These are phyloP conservation scores for Acropora tenuis DNA, from an alignment of 64 coral and sea anemone species.

Conservation along the genomic window DNA sequence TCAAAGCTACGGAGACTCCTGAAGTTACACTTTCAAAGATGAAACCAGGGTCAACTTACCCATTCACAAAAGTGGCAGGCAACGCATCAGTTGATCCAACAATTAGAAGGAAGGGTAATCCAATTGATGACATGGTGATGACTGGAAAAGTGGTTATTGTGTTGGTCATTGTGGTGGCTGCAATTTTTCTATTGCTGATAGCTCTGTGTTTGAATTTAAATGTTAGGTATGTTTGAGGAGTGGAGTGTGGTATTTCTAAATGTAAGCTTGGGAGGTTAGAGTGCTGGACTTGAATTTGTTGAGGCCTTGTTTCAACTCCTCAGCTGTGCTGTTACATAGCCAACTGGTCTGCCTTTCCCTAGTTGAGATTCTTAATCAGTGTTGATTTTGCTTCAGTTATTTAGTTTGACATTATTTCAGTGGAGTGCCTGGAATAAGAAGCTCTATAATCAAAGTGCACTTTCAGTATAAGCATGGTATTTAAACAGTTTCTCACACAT, in stretches of 20 bases:
- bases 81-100: background rate
- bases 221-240: background rate
- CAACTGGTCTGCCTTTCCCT: too few species aligned
- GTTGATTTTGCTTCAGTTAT: too few species aligned
- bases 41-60: background rate
- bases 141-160: background rate
- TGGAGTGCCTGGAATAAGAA: too few species aligned
- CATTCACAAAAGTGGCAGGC: background rate
- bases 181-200: background rate
- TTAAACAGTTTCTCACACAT: too few species aligned
- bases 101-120: background rate
- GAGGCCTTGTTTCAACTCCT: too few species aligned
- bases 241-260: background rate
- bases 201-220: background rate
- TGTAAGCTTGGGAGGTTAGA: background rate
- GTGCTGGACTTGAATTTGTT: background rate
- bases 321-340: too few species aligned
- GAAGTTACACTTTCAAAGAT: background rate
- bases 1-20: background rate
- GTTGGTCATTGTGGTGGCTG: constrained; percentile 6
- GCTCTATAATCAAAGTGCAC: too few species aligned
- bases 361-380: too few species aligned
- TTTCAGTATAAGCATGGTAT: too few species aligned
- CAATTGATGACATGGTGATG: background rate
- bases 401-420: too few species aligned